Conservation (phyloP, 2,797 vertebrate genomes). For the Amblyraja radiata region DNA sequence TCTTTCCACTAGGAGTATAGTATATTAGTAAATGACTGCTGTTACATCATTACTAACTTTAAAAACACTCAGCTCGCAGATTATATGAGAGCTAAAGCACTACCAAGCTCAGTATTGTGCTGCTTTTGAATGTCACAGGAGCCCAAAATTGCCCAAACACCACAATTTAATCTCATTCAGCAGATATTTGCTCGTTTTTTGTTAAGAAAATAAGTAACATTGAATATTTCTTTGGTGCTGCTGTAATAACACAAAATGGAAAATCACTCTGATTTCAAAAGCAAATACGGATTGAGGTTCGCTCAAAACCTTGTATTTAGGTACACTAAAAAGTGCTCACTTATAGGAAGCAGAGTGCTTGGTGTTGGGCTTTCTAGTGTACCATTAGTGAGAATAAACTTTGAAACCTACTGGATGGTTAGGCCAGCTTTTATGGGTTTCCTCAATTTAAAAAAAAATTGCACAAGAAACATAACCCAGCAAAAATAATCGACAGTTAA, state of each 20-base stretch:
- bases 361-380: background rate
- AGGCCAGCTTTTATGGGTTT: background rate
- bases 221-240: background rate
- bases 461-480: background rate
- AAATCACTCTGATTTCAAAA: background rate
- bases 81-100: background rate
- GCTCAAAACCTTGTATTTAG: background rate
- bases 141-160: background rate
- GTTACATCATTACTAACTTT: background rate
- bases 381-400: background rate
- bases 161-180: background rate
- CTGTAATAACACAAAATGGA: background rate
- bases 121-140: background rate
- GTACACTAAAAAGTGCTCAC: background rate
- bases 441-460: background rate
- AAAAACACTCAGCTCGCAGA: background rate
- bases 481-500: background rate
- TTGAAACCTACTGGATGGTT: background rate
- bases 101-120: background rate
- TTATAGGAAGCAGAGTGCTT: background rate
- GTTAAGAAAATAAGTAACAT: background rate
- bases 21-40: conserved; percentile 1
- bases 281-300: background rate
- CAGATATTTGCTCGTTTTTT: background rate
- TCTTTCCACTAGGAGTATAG: background rate